Percentiles rank a stretch among this genome's conserved stretches.
Evolutionary conservation across 1,140 invertebrate genomes (phyloP).

Genomic region (Drosophila chauvacae): DNA sequence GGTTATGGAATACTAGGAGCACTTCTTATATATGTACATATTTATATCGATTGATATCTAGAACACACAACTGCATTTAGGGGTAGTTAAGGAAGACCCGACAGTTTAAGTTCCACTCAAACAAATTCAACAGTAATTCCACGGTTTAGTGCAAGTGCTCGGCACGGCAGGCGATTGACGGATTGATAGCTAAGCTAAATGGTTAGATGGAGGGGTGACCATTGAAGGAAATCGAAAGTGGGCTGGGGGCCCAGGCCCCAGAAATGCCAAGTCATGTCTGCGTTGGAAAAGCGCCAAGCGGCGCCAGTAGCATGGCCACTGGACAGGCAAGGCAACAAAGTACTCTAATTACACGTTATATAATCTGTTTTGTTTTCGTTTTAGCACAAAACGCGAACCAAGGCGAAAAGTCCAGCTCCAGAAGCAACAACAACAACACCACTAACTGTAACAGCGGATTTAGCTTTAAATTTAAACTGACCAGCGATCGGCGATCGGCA

Average conservation of each 20-base stretch:
- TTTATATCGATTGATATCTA: slow-evolving; percentile 1
- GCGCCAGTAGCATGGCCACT: neutral
- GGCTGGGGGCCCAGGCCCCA: slow-evolving; percentile 15
- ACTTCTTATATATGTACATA: neutral
- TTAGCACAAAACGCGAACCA: slow-evolving; percentile 47
- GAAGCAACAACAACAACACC: slow-evolving; percentile 2
- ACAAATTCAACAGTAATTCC: neutral
- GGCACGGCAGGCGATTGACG: slow-evolving; percentile 12
- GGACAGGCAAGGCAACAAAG: slow-evolving; percentile 23
- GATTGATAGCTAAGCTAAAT: slow-evolving; percentile 27
- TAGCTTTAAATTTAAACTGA: slow-evolving; percentile 34
- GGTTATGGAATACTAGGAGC: neutral
- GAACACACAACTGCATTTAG: neutral
- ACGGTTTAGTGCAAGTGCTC: neutral
- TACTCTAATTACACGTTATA: slow-evolving; percentile 77
- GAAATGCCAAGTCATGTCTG: slow-evolving; percentile 59
- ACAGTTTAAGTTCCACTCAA: neutral
- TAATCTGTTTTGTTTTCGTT: slow-evolving; percentile 55
- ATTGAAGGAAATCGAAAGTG: slow-evolving; percentile 65
- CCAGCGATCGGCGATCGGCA: slow-evolving; percentile 33
- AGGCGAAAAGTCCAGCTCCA: slow-evolving; percentile 25
- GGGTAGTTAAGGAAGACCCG: neutral
- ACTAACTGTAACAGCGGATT: slow-evolving; percentile 9
- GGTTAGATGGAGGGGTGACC: neutral
- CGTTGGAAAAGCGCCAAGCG: slow-evolving; percentile 42